Base-by-base conservation (phyloP, 2,888 invertebrate species). In the Oscheius myriophilus region DNA sequence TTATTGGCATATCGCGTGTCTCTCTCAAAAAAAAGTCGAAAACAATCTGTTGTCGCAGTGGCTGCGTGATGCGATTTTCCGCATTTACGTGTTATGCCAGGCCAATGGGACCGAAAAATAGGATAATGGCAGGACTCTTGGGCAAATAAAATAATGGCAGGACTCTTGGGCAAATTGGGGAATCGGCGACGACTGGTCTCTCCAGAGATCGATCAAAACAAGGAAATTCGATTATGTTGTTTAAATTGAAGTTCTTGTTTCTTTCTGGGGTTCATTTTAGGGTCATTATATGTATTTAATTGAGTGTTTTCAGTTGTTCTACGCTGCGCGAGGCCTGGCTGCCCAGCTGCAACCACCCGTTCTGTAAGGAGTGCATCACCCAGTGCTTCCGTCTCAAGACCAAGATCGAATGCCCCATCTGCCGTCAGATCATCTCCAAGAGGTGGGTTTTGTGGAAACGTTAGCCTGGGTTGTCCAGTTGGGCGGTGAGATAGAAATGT, bases 301-400 rank as follows among this genome's bases (percentile, higher is more conserved):
- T 11, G 9, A 3, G 3, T 11, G 53, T 42, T 69, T 72, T 55
- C 70, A 76, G 79, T 53, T 76, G 72, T 49, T 80, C 80, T n/a
- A 80, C 80, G 18, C 66, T 70, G 58, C 70, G 68, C 39, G 67
- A 73, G 51, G 78, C 80, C 11, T 62, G 73, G 41, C 46, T 76
- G 0, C 68, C 75, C 7, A 76, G 71, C n/a, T 80, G 80, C 54
- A 67, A 62, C 43, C 80, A 80, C 61, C 61, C 70, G 1, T 80
- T 80, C 66, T 80, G 80, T 53, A 67, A 69, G 21, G 25, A 67
- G 1, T 75, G 75, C 46, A 55, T 75, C 3, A 57, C 73, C 12
- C 43, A 57, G 1, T 75, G 71, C 41, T 78, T 78, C 62, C 64
- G 66, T 33, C 33, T 33, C 33, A 33, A 33, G 33, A 33, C 33